Evolutionary conservation across 2,888 invertebrate genomes (phyloP).

Genomic region (Seladonia tumulorum): DNA sequence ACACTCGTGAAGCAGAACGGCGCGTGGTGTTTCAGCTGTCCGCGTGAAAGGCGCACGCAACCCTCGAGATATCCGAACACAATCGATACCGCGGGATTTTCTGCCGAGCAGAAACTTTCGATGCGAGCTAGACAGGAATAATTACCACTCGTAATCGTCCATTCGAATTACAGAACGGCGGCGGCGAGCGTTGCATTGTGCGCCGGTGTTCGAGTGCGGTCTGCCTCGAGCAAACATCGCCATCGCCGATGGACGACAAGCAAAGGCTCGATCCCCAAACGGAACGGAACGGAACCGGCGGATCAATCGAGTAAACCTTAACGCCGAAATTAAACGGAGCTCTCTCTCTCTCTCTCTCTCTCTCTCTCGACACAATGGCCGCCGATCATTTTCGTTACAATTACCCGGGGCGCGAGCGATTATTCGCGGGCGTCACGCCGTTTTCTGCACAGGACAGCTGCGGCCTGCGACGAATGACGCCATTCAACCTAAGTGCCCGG

Average conservation of each 20-base stretch:
- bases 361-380: slow-evolving; percentile 53
- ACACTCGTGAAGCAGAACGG: neutral
- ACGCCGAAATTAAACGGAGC: slow-evolving; percentile 60
- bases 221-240: slow-evolving; percentile 28
- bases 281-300: slow-evolving; percentile 41
- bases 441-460: slow-evolving; percentile 66
- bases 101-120: slow-evolving; percentile 14
- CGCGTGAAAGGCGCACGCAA: slow-evolving; percentile 3
- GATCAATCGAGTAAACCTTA: slow-evolving; percentile 66
- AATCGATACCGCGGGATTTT: slow-evolving; percentile 23
- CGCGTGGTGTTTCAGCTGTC: neutral
- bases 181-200: slow-evolving; percentile 33
- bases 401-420: slow-evolving; percentile 59
- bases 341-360: neutral
- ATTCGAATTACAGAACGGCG: slow-evolving; percentile 7
- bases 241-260: slow-evolving; percentile 36
- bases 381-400: slow-evolving; percentile 70
- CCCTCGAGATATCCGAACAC: slow-evolving; percentile 17
- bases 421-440: slow-evolving; percentile 48
- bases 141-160: slow-evolving; percentile 34
- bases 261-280: slow-evolving; percentile 23
- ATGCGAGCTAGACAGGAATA: slow-evolving; percentile 20
- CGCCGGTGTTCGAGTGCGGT: slow-evolving; percentile 14
- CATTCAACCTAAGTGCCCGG: slow-evolving; percentile 64
- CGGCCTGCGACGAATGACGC: slow-evolving; percentile 65